phyloP scores from a whole-genome alignment of 2,113 vertebrate genomes.

The Callipepla californica region DNA sequence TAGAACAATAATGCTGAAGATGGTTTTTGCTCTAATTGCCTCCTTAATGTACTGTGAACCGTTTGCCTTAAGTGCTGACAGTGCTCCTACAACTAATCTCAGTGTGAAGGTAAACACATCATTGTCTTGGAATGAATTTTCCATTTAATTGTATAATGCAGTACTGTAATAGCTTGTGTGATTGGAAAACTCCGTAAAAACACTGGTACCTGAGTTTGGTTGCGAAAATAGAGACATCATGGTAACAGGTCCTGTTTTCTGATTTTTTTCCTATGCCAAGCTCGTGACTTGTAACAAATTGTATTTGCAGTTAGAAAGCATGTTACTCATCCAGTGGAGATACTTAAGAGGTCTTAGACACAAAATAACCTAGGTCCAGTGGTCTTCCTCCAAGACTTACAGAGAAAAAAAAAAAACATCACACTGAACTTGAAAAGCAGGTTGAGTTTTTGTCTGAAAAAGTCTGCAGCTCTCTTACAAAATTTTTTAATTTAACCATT shows the following conservation, averaged over 20 bases:
- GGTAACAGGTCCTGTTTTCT: not conserved
- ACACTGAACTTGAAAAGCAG: not conserved
- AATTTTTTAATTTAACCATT: not conserved
- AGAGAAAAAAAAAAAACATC: not conserved
- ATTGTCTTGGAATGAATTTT: slow-evolving; percentile 63
- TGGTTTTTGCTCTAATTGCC: slow-evolving; percentile 72
- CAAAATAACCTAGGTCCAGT: not conserved
- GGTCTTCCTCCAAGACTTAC: not conserved
- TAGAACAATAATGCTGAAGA: slow-evolving; percentile 73
- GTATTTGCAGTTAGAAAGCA: not conserved
- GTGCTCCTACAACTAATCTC: slow-evolving; percentile 66
- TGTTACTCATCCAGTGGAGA: not conserved
- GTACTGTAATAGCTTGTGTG: slow-evolving; percentile 35
- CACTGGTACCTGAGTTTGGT: slow-evolving; percentile 4
- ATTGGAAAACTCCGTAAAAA: slow-evolving; percentile 34
- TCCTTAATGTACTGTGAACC: slow-evolving; percentile 69
- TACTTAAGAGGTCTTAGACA: rapidly evolving
- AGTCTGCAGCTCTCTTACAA: not conserved
- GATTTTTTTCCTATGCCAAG: not conserved
- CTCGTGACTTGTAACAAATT: not conserved
- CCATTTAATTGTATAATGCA: slow-evolving; percentile 52
- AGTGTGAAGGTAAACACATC: slow-evolving; percentile 64
- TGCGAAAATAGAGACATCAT: not conserved
- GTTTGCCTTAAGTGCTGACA: slow-evolving; percentile 76
- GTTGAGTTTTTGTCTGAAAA: not conserved